Percentiles rank a stretch among this genome's conserved stretches.
Conservation (phyloP, 1,140 invertebrate species). For the Dolichoris vasculosae region DNA sequence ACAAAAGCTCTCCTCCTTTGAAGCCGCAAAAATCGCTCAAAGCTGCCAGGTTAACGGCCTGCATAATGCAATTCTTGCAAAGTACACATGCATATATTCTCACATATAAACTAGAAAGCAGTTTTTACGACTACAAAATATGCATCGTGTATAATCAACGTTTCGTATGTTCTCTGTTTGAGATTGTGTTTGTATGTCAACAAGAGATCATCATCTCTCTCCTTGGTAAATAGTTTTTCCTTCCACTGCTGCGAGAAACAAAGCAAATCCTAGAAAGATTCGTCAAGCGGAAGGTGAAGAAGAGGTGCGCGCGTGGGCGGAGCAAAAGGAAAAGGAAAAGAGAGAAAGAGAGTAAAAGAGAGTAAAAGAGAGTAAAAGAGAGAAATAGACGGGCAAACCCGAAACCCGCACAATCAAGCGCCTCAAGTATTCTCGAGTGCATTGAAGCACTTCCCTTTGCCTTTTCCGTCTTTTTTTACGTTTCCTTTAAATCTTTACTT, state of each 20-base stretch:
- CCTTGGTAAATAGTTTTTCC: constrained; percentile 32
- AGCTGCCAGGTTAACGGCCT: constrained; percentile 24
- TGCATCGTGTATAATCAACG: neutral
- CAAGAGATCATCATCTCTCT: neutral
- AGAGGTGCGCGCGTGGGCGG: neutral
- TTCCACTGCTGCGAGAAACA: constrained; percentile 3
- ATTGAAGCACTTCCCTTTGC: constrained; percentile 45
- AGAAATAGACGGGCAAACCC: neutral
- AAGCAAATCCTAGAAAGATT: constrained; percentile 33
- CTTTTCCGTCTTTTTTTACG: constrained; percentile 35
- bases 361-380: neutral
- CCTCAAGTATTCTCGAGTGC: constrained; percentile 15
- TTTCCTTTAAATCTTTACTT: constrained; percentile 12
- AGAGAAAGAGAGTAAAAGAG: neutral
- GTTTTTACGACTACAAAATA: constrained; percentile 31
- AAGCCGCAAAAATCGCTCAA: constrained; percentile 46
- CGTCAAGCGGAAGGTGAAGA: constrained; percentile 2
- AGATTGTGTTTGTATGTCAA: constrained; percentile 1
- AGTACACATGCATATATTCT: neutral
- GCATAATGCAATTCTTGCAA: constrained; percentile 29
- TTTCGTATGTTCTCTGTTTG: neutral
- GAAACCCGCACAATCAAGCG: constrained; percentile 38
- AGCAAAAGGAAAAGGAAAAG: neutral
- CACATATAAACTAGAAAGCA: neutral
- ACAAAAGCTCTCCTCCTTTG: constrained; percentile 26